phyloP scores from a whole-genome alignment of 2,797 vertebrate genomes.

The Argya squamiceps region DNA sequence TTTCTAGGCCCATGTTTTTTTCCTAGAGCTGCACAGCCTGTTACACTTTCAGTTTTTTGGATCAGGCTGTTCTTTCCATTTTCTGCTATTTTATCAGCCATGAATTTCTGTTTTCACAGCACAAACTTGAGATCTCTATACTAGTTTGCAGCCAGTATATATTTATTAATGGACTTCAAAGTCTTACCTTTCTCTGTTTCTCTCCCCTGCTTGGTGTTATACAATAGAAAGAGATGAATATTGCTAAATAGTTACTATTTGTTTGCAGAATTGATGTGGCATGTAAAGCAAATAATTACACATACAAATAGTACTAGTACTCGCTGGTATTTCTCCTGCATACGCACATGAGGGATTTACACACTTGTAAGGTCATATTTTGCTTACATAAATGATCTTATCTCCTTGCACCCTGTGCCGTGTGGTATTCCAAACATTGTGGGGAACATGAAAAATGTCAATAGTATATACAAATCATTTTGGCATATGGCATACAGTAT shows the following conservation, averaged over 20 bases:
- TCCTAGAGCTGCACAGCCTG: neutral
- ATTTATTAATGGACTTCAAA: neutral
- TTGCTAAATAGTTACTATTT: slow-evolving; percentile 28
- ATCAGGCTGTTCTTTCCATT: neutral
- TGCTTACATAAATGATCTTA: slow-evolving; percentile 47
- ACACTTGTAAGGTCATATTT: slow-evolving; percentile 33
- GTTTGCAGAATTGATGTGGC: slow-evolving; percentile 54
- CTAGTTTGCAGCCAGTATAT: neutral
- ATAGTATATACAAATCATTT: neutral
- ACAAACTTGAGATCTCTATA: neutral
- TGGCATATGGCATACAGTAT: neutral
- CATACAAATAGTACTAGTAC: neutral
- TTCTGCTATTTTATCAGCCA: neutral
- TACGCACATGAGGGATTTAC: slow-evolving; percentile 18
- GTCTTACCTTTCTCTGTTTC: neutral
- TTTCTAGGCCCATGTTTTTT: neutral
- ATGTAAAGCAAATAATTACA: slow-evolving; percentile 43
- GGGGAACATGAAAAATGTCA: neutral
- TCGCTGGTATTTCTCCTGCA: slow-evolving; percentile 14
- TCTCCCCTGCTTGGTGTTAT: neutral
- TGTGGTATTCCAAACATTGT: neutral
- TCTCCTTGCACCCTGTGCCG: neutral
- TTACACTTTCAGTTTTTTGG: neutral
- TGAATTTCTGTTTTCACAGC: neutral
- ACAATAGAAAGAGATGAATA: slow-evolving; percentile 7